These are phyloP conservation scores for Thamnaconus septentrionalis DNA, from an alignment of 2,113 vertebrate species.

Conservation along the genomic window DNA sequence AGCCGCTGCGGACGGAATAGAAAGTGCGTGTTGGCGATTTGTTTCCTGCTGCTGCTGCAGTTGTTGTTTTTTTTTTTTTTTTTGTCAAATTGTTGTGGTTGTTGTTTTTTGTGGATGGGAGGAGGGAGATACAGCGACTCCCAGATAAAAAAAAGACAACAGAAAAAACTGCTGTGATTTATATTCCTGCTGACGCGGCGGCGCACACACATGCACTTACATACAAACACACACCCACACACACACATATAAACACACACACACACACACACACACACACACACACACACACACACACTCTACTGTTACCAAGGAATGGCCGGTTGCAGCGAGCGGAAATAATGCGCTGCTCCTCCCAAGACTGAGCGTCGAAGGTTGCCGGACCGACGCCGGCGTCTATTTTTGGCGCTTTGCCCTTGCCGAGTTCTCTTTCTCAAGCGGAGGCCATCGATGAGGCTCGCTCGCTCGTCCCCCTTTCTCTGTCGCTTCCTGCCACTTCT, in stretches of 20 bases:
- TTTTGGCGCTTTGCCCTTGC: slow-evolving; percentile 33
- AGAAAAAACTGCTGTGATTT: slow-evolving; percentile 48
- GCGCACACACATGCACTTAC: too few species aligned
- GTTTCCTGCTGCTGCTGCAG: slow-evolving; percentile 14
- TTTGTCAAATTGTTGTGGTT: not conserved
- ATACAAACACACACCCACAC: too few species aligned
- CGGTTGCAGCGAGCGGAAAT: slow-evolving; percentile 17
- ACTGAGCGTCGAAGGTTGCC: slow-evolving; percentile 29
- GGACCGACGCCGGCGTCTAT: slow-evolving; percentile 38
- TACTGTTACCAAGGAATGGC: slow-evolving; percentile 47
- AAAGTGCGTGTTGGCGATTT: too few species aligned
- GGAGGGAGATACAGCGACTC: slow-evolving; percentile 21
- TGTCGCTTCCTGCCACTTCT: too few species aligned
- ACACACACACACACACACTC: not conserved
- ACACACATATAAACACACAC: too few species aligned
- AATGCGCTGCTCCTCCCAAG: slow-evolving; percentile 29
- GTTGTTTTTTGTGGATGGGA: not conserved
- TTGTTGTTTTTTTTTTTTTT: not conserved
- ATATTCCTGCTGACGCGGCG: slow-evolving; percentile 44
- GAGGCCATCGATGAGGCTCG: slow-evolving; percentile 39
- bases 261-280: too few species aligned
- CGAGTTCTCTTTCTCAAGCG: slow-evolving; percentile 15
- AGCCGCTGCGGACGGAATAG: slow-evolving; percentile 6
- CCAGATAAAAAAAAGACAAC: slow-evolving; percentile 29
- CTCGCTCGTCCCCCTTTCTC: slow-evolving; percentile 5